phyloP scores from a whole-genome alignment of 2,797 vertebrate genomes.

The Synaphobranchus kaupii region DNA sequence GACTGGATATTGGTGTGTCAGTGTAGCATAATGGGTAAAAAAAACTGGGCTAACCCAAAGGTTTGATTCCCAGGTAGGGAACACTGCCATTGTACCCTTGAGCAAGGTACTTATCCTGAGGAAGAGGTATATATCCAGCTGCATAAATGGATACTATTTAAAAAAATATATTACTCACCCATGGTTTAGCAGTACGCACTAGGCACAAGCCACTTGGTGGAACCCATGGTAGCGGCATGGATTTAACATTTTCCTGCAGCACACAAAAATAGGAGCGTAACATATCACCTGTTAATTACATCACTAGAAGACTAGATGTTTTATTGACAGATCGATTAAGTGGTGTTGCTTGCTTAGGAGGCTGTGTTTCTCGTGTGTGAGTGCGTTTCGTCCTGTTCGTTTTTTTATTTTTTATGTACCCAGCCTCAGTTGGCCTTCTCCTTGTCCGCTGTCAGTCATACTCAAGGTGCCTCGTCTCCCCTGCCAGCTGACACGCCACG shows the following conservation, averaged over 20 bases:
- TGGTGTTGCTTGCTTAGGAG: neutral
- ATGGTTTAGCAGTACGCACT: neutral
- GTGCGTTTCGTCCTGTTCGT: neutral
- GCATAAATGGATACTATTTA: too few species aligned
- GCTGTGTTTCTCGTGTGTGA: constrained; percentile 24
- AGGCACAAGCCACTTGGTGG: neutral
- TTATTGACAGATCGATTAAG: neutral
- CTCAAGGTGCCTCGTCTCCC: constrained; percentile 20
- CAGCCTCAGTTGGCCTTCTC: constrained; percentile 9
- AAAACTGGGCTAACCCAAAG: too few species aligned
- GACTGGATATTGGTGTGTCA: neutral
- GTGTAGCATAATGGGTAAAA: too few species aligned
- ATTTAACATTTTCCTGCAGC: neutral
- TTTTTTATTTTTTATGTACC: neutral
- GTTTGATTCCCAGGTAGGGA: too few species aligned
- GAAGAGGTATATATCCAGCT: too few species aligned
- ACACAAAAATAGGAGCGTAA: neutral
- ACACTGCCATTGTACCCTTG: too few species aligned
- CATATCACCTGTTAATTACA: neutral
- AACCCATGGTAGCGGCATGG: neutral
- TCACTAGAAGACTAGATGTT: neutral
- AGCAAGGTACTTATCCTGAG: too few species aligned
- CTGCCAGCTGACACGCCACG: constrained; percentile 8
- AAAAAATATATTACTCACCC: neutral
- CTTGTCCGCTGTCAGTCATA: constrained; percentile 13